A percentile compares a stretch with the other conserved stretches of the same genome.
Conservation (phyloP, 2,888 invertebrate species). For the Lepidochrysops patricia region DNA sequence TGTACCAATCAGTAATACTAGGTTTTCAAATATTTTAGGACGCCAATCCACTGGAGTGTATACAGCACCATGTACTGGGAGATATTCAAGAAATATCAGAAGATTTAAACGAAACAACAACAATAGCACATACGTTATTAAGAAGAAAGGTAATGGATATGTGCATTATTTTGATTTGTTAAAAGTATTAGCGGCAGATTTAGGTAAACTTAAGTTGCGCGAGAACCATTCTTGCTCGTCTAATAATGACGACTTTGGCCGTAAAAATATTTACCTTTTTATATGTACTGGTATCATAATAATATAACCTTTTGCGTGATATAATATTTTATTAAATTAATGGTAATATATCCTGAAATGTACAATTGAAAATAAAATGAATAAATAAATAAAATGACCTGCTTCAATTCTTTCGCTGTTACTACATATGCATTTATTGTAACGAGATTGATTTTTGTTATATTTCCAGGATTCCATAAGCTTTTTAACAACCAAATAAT, state of each 20-base stretch:
- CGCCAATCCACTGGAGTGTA: not conserved
- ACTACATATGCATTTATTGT: conserved; percentile 26
- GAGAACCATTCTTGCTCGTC: conserved; percentile 33
- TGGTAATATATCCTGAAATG: conserved; percentile 17
- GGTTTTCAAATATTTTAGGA: not conserved
- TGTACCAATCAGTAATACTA: too few species aligned
- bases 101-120: not conserved
- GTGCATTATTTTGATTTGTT: conserved; percentile 31
- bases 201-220: conserved; percentile 32
- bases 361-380: conserved; percentile 21
- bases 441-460: conserved; percentile 18
- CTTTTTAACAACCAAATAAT: conserved; percentile 34
- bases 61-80: not conserved
- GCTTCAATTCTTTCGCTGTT: conserved; percentile 18
- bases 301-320: not conserved
- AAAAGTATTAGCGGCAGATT: conserved; percentile 31
- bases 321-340: not conserved
- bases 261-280: not conserved
- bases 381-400: conserved; percentile 17
- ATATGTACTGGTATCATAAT: conserved; percentile 15
- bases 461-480: conserved; percentile 29
- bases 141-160: conserved; percentile 13
- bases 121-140: not conserved
- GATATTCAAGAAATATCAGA: not conserved
- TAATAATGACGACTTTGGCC: conserved; percentile 19